Percentiles rank a stretch among this genome's conserved stretches.
Conservation (phyloP, 2,888 invertebrate genomes). For the Drosophila meridionalis region DNA sequence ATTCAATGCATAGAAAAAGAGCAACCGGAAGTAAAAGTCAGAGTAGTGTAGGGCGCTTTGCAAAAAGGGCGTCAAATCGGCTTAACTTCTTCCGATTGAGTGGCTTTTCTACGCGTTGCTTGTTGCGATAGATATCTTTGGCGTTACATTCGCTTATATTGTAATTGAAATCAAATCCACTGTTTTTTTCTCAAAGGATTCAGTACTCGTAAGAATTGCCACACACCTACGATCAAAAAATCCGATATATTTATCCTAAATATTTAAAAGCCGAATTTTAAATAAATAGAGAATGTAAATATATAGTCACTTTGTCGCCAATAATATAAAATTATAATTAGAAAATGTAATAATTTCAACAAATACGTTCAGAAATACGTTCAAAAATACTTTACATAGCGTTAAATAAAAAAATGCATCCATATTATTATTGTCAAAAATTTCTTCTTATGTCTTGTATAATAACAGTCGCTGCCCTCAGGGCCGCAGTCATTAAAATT, state of each 20-base stretch:
- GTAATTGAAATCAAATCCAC: constrained; percentile 67
- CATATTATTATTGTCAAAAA: neutral
- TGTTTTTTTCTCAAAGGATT: constrained; percentile 1
- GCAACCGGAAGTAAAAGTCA: constrained; percentile 47
- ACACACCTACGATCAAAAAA: neutral
- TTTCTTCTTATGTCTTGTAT: neutral
- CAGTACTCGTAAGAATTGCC: neutral
- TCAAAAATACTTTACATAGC: neutral
- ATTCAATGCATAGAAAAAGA: constrained; percentile 44
- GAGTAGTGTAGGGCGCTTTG: constrained; percentile 23
- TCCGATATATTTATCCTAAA: neutral
- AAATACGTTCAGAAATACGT: neutral
- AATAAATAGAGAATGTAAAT: neutral
- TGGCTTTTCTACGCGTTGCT: constrained; percentile 48
- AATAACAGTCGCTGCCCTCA: neutral
- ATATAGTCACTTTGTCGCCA: neutral
- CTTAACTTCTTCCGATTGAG: constrained; percentile 80
- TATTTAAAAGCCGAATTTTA: neutral
- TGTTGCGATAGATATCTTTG: constrained; percentile 48
- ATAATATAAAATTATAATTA: neutral
- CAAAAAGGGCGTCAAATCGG: constrained; percentile 61
- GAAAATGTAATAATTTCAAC: neutral
- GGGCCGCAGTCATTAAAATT: constrained; percentile 8
- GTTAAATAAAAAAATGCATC: neutral
- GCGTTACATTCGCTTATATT: constrained; percentile 65